Percentiles rank a stretch among this genome's conserved stretches.
Conservation (phyloP, 2,113 vertebrate species). For the Tapirus terrestris region DNA sequence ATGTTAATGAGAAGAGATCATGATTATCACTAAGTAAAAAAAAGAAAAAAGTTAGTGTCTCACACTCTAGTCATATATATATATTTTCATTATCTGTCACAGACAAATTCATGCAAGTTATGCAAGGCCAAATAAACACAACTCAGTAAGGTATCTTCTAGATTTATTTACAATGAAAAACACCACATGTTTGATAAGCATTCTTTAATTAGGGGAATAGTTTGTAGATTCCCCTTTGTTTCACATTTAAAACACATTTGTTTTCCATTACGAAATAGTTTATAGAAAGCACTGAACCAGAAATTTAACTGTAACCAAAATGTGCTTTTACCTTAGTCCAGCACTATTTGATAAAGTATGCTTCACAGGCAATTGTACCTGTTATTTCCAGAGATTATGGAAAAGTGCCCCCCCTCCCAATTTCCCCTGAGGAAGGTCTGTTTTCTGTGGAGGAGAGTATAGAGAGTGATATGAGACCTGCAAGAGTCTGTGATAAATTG, state of each 20-base stretch:
- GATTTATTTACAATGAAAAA: constrained; percentile 69
- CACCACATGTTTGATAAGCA: constrained; percentile 70
- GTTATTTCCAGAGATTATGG: constrained; percentile 44
- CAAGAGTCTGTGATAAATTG: background rate
- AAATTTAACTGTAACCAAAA: constrained; percentile 67
- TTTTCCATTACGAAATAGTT: constrained; percentile 78
- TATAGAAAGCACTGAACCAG: constrained; percentile 66
- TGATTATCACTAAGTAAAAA: constrained; percentile 53
- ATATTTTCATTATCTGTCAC: constrained; percentile 48
- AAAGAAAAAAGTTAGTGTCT: constrained; percentile 10
- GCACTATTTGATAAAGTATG: constrained; percentile 43
- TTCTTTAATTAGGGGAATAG: constrained; percentile 70
- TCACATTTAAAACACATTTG: constrained; percentile 73
- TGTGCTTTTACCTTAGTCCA: constrained; percentile 42
- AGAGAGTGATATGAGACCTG: background rate
- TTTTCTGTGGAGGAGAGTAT: background rate
- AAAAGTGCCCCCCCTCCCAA: background rate
- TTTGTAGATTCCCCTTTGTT: constrained; percentile 64
- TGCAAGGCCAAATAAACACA: constrained; percentile 64
- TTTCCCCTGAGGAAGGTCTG: background rate
- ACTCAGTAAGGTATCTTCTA: constrained; percentile 49
- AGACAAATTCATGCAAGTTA: constrained; percentile 66
- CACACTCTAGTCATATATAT: background rate
- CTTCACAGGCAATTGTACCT: constrained; percentile 11
- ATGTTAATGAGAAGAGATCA: constrained; percentile 63